phyloP scores from a whole-genome alignment of 2,797 vertebrate genomes.

The Micropoecilia bifurca region DNA sequence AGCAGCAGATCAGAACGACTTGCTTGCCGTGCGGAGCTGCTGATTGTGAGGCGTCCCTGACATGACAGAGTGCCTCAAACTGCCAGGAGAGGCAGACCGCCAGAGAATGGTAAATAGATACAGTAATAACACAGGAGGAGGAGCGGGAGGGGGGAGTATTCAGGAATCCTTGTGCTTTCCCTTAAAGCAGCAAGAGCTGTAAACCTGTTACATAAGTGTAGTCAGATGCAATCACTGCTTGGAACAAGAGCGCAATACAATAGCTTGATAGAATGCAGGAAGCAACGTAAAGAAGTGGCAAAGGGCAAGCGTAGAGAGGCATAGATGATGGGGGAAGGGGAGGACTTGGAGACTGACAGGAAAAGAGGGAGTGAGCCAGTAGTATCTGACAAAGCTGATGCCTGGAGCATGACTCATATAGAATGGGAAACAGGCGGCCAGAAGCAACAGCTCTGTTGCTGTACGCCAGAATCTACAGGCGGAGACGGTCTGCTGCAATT shows the following conservation, averaged over 20 bases:
- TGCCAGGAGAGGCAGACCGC: conserved; percentile 61
- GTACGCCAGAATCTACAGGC: conserved; percentile 1
- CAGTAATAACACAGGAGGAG: conserved; percentile 49
- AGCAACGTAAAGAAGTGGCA: conserved; percentile 40
- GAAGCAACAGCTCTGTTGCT: conserved; percentile 31
- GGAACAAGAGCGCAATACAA: conserved; percentile 40
- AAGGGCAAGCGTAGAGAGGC: conserved; percentile 44
- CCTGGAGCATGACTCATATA: conserved; percentile 54
- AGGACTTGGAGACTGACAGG: conserved; percentile 34
- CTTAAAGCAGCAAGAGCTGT: conserved; percentile 36
- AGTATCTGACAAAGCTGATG: conserved; percentile 37
- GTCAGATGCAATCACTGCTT: conserved; percentile 58
- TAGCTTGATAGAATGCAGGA: conserved; percentile 18
- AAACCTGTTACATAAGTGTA: conserved; percentile 69
- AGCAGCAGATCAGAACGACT: conserved; percentile 63
- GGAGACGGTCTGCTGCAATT: neutral
- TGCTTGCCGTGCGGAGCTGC: conserved; percentile 45
- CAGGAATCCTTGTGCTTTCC: conserved; percentile 62
- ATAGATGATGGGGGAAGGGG: conserved; percentile 34
- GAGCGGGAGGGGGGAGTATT: conserved; percentile 44
- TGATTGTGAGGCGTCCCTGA: conserved; percentile 62
- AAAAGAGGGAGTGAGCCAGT: conserved; percentile 53
- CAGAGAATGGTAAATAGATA: conserved; percentile 66
- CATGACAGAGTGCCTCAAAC: conserved; percentile 56
- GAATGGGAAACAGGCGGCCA: conserved; percentile 41